Evolutionary conservation across 2,113 vertebrate genomes (phyloP), one percentile per base, ranked within the genome.

Genomic region (Pteronura brasiliensis): DNA sequence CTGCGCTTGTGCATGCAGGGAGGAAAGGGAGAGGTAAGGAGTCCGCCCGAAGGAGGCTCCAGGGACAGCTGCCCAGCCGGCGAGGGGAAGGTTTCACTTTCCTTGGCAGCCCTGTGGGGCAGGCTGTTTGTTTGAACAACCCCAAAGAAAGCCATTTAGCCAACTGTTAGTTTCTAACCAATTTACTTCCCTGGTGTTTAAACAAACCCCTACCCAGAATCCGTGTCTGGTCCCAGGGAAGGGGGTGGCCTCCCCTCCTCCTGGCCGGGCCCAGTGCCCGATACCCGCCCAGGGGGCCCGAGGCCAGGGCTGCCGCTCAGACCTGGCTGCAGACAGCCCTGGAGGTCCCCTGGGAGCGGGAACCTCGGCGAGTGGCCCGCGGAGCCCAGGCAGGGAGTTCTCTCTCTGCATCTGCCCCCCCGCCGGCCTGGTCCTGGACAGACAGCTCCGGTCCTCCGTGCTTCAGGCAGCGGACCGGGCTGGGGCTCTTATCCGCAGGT

Each of bases 101-200:
- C 65, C 29, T 55, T 55, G 59, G 93, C 76, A 87, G 71, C 0
- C 0, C 69, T 0, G 20, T 3, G 34, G 57, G 71, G 36, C 36
- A 13, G 84, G 34, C 82, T 94, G 0, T 90, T 86, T 82, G 72
- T 92, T 86, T 96, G 86, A 95, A 86, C 63, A 91, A 47, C 90
- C 82, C 69, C 59, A 36, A 29, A 88, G 79, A 86, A 93, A 95
- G 47, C 89, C 61, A 21, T 82, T 90, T 91, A 77, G 65, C 87
- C 83, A 93, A 72, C 87, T 65, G 57, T 88, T 81, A 52, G 74
- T 80, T 96, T 95, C 89, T 80, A 71, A 97, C 82, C 65, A 65
- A 44, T 77, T 96, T 44, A 71, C 55, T 79, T 96, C n/a, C 55
- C 27, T 65, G 85, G 17, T 57, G 36, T 94, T 90, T 91, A 91